Evolutionary conservation across 2,888 invertebrate genomes (phyloP).

Genomic region (Vanessa cardui): DNA sequence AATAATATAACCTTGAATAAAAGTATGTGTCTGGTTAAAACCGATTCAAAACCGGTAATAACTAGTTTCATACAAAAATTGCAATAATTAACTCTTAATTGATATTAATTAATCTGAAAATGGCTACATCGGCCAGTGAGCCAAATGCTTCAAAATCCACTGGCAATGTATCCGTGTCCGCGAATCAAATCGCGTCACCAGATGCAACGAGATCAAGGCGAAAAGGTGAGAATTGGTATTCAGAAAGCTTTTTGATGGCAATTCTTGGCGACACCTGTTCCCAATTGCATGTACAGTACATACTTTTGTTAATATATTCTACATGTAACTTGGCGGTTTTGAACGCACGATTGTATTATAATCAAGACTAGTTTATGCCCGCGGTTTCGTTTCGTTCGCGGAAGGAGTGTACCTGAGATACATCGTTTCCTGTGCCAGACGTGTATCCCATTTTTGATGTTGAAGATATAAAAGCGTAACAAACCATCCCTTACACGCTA

Average conservation of each 20-base stretch:
- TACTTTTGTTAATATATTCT: too few species aligned
- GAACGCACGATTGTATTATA: too few species aligned
- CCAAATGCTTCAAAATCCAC: slow-evolving; percentile 16
- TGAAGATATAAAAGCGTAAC: too few species aligned
- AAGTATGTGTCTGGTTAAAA: too few species aligned
- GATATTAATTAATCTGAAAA: slow-evolving; percentile 1
- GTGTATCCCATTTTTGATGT: too few species aligned
- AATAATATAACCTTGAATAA: too few species aligned
- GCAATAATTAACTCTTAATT: not conserved
- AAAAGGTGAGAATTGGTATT: slow-evolving; percentile 1
- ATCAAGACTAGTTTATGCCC: too few species aligned
- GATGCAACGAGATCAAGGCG: slow-evolving; percentile 12
- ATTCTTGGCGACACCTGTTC: slow-evolving; percentile 6
- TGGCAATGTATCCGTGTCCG: slow-evolving; percentile 9
- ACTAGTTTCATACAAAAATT: not conserved
- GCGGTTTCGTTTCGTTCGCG: too few species aligned
- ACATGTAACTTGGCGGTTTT: too few species aligned
- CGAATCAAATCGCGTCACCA: slow-evolving; percentile 10
- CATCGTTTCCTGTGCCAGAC: too few species aligned
- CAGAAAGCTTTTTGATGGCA: not conserved
- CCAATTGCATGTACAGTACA: not conserved
- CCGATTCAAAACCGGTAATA: not conserved
- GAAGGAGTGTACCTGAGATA: too few species aligned
- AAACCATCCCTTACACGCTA: too few species aligned
- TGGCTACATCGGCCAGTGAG: not conserved